These are phyloP conservation scores for Romanogobio albipinnatus DNA, from an alignment of 2,113 vertebrate species.

Conservation along the genomic window DNA sequence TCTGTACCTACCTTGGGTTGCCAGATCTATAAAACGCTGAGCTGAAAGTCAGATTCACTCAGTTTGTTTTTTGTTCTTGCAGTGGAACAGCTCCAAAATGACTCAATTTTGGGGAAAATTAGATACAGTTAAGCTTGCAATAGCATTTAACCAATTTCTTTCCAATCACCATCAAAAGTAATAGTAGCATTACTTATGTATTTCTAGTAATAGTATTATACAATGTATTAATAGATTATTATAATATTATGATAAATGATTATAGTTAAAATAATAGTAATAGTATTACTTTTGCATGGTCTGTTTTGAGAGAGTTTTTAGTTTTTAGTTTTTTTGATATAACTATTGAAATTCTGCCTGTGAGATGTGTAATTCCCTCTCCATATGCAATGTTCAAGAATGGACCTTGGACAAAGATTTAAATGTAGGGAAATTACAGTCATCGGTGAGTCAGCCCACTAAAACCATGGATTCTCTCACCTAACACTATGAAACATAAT, in stretches of 20 bases:
- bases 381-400: neutral
- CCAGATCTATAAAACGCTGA: conserved; percentile 31
- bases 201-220: too few relatives aligned
- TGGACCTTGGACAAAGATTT: neutral
- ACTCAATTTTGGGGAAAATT: neutral
- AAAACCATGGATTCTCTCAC: neutral
- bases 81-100: neutral
- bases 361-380: too few relatives aligned
- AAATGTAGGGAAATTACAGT: neutral
- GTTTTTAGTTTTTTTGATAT: too few relatives aligned
- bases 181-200: neutral
- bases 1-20: neutral
- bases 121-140: neutral
- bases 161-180: neutral
- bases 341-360: neutral
- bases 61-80: conserved; percentile 14
- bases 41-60: conserved; percentile 5
- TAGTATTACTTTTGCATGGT: neutral
- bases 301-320: neutral
- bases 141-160: neutral
- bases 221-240: too few relatives aligned
- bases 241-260: neutral
- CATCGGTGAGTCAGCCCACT: neutral
- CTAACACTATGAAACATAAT: too few relatives aligned
- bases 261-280: neutral